phyloP scores from a whole-genome alignment of 2,888 invertebrate species.

The Trissolcus japonicus region DNA sequence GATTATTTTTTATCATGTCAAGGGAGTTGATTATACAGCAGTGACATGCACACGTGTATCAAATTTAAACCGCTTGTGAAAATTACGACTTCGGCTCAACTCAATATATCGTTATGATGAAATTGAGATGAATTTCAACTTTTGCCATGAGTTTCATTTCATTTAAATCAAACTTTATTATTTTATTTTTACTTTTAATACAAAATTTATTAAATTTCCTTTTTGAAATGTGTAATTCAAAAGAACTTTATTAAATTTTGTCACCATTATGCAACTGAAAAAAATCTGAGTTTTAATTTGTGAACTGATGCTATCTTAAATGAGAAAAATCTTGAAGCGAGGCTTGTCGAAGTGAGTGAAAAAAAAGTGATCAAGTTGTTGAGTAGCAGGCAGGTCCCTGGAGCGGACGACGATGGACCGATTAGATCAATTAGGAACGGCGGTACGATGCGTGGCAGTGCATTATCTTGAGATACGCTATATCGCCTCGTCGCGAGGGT shows the following conservation, averaged over 20 bases:
- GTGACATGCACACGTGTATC: background rate
- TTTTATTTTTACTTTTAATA: too few species aligned
- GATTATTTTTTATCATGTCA: conserved; percentile 29
- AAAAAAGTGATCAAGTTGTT: conserved; percentile 42
- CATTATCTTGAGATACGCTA: conserved; percentile 73
- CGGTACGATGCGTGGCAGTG: conserved; percentile 55
- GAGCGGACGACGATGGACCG: conserved; percentile 41
- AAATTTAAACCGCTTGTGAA: background rate
- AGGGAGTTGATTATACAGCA: conserved; percentile 2
- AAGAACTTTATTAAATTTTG: too few species aligned
- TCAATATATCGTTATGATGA: too few species aligned
- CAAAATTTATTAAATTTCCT: too few species aligned
- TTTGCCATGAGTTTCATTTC: too few species aligned
- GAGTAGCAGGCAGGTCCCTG: conserved; percentile 12
- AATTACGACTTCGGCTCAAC: background rate
- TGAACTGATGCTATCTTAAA: too few species aligned
- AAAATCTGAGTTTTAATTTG: too few species aligned
- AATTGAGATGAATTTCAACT: too few species aligned
- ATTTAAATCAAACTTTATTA: too few species aligned
- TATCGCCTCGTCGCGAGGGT: conserved; percentile 62
- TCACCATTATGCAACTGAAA: too few species aligned
- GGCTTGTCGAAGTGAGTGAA: background rate
- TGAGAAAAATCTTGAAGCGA: too few species aligned
- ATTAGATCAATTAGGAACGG: conserved; percentile 58
- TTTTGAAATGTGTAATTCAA: too few species aligned